These are phyloP conservation scores for Coregonus clupeaformis DNA, from an alignment of 2,113 vertebrate species.

Conservation along the genomic window DNA sequence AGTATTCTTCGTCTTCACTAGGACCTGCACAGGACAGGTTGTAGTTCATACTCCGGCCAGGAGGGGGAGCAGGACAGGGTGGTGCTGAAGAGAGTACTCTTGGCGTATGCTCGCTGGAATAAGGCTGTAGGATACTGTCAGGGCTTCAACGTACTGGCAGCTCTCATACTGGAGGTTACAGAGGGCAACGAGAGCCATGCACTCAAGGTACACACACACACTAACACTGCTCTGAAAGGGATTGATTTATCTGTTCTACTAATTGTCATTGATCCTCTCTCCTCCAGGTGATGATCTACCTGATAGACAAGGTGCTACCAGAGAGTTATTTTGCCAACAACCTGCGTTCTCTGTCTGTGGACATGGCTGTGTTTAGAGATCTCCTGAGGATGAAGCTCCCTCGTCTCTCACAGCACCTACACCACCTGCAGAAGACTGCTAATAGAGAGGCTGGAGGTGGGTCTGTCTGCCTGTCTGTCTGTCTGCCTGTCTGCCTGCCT, in stretches of 20 bases:
- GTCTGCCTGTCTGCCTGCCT: neutral
- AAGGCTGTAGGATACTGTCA: conserved; percentile 89
- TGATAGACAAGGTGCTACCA: conserved; percentile 98
- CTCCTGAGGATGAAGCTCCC: conserved; percentile 84
- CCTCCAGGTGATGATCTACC: conserved; percentile 94
- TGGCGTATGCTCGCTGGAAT: conserved; percentile 89
- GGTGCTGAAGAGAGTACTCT: conserved; percentile 81
- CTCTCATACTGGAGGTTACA: conserved; percentile 86
- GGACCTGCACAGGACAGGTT: conserved; percentile 88
- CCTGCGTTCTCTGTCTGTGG: conserved; percentile 90
- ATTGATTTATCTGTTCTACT: neutral
- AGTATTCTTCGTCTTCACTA: conserved; percentile 26
- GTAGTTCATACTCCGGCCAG: conserved; percentile 88
- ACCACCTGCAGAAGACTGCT: conserved; percentile 81
- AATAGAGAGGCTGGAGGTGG: conserved; percentile 85
- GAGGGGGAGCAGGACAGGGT: conserved; percentile 88
- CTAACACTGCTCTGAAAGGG: neutral
- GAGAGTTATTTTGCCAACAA: conserved; percentile 99
- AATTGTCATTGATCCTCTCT: conserved; percentile 6
- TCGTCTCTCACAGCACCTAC: conserved; percentile 84
- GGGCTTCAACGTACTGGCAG: conserved; percentile 88
- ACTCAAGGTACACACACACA: conserved; percentile 73
- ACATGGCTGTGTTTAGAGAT: conserved; percentile 91
- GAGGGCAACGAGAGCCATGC: conserved; percentile 88
- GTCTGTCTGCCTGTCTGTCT: neutral